Evolutionary conservation across 1,140 invertebrate species (phyloP), one percentile per base, ranked within the genome.

Genomic region (Lepidurus packardi): DNA sequence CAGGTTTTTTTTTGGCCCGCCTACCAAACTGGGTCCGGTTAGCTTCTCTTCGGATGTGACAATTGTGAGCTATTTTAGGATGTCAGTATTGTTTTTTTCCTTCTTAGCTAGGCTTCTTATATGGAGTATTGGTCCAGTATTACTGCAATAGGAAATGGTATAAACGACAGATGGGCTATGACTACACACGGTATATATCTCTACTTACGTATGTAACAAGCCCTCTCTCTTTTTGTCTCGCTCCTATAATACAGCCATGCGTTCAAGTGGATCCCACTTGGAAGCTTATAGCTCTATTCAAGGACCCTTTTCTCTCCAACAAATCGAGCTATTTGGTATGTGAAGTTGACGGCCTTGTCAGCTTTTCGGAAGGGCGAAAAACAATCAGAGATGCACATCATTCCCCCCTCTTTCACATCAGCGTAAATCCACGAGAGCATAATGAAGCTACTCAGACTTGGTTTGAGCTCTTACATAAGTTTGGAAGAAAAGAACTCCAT

Each of bases 251-350:
- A n/a, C 53, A 65, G 53, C 53, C 5, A 65, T 65, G 53, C 53
- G 21, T 65, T 65, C 53, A 65, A 65, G 53, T 65, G 53, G 53
- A 65, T 65, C 53, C 53, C 53, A 65, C 53, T 65, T 65, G 53
- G 16, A 21, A 65, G 21, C 53, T 65, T 65, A 65, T 9, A 65
- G 7, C 16, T 7, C 53, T 65, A 65, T 21, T 65, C 53, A 65
- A 65, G 53, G 53, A 16, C 53, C 34, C 34, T 34, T 34, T 65
- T 13, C 53, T 65, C 53, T 65, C 53, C 16, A 65, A 5, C 8
- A 65, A 13, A 65, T 9, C 53, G n/a, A 65, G 53, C 53, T 65
- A 13, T n/a, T 21, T 11, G 21, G 4, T 13, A 7, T 65, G 45
- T 16, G 34, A 65, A 65, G 53, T 65, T 65, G 53, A 65, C 53